Percentiles rank a stretch among this genome's conserved stretches.
Evolutionary conservation across 2,113 vertebrate genomes (phyloP).

Genomic region (Gracilinanus agilis): DNA sequence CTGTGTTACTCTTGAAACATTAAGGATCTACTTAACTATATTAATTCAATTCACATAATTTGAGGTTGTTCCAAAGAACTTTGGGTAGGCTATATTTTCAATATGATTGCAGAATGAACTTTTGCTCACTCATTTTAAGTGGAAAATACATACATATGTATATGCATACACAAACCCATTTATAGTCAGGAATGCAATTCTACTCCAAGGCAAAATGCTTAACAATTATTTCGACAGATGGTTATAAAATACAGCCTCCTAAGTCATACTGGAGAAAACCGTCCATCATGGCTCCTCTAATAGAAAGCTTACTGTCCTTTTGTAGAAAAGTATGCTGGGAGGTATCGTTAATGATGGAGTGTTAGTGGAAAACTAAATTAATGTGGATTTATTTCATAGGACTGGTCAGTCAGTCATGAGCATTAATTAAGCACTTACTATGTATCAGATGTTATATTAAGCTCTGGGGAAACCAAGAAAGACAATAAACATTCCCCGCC

Average conservation of each 20-base stretch:
- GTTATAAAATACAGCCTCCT: constrained; percentile 17
- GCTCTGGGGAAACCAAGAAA: background rate
- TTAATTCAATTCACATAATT: constrained; percentile 25
- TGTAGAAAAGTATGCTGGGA: constrained; percentile 11
- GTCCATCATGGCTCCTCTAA: constrained; percentile 31
- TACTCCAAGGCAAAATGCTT: constrained; percentile 43
- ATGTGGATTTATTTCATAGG: constrained; percentile 20
- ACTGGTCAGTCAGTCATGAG: background rate
- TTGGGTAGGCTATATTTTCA: constrained; percentile 22
- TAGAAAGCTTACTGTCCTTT: constrained; percentile 26
- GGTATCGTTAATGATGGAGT: background rate
- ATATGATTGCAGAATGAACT: constrained; percentile 37
- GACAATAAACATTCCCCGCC: background rate
- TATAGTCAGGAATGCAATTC: constrained; percentile 45
- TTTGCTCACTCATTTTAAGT: constrained; percentile 30
- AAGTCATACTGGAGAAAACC: constrained; percentile 23
- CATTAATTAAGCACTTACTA: background rate
- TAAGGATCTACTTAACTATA: background rate
- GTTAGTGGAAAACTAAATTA: constrained; percentile 49
- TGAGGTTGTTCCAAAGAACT: constrained; percentile 33
- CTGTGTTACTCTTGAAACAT: constrained; percentile 32
- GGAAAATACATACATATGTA: constrained; percentile 24
- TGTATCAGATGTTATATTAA: background rate
- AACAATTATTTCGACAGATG: constrained; percentile 36
- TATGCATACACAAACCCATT: constrained; percentile 5